phyloP scores from a whole-genome alignment of 1,140 invertebrate species.

The Heliconius himera region DNA sequence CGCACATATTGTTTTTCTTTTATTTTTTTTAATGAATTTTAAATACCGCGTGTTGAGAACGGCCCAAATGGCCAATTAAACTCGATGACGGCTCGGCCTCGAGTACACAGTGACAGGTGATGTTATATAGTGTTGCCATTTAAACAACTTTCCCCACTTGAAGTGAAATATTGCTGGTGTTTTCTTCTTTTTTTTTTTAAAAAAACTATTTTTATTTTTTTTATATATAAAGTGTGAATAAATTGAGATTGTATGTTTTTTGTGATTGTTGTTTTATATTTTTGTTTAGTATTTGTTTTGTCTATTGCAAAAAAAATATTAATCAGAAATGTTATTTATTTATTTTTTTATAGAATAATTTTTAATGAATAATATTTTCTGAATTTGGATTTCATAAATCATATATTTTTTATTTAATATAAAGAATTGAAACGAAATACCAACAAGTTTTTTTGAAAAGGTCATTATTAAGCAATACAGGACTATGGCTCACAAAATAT shows the following conservation, averaged over 20 bases:
- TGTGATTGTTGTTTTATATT: too few relatives aligned
- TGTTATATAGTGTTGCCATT: slow-evolving; percentile 27
- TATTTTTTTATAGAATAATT: too few relatives aligned
- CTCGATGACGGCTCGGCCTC: slow-evolving; percentile 27
- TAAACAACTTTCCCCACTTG: slow-evolving; percentile 25
- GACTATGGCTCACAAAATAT: too few relatives aligned
- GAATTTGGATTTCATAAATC: too few relatives aligned
- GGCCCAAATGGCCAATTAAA: slow-evolving; percentile 31
- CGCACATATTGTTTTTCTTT: neutral
- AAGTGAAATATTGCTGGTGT: slow-evolving; percentile 9
- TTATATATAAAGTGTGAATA: neutral
- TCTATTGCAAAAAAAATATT: too few relatives aligned
- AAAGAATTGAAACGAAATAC: too few relatives aligned
- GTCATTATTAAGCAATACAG: too few relatives aligned
- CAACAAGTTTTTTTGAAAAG: too few relatives aligned
- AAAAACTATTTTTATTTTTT: neutral
- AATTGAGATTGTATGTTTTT: neutral
- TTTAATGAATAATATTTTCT: too few relatives aligned
- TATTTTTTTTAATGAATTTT: slow-evolving; percentile 8
- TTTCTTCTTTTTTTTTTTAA: neutral
- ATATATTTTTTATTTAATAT: too few relatives aligned
- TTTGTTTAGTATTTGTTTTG: too few relatives aligned
- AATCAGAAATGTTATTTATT: too few relatives aligned
- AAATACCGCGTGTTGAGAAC: slow-evolving; percentile 18
- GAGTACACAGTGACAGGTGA: slow-evolving; percentile 24